These are phyloP conservation scores for Trachelus tabidus DNA, from an alignment of 2,888 invertebrate genomes.

Conservation along the genomic window DNA sequence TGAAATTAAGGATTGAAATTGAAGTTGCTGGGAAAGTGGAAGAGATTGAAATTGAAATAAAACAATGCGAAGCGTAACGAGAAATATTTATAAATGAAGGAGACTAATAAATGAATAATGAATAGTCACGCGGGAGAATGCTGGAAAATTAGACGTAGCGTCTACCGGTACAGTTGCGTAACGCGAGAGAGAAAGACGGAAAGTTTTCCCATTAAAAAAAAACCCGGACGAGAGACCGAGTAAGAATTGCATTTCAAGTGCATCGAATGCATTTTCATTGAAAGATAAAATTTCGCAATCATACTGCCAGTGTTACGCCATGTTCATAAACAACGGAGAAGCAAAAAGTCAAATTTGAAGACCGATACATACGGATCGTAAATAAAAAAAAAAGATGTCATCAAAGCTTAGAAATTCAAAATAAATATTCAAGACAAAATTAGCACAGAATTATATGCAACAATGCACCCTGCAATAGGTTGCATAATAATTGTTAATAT, in stretches of 20 bases:
- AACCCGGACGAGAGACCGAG: not conserved
- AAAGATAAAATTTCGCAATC: not conserved
- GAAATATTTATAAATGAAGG: not conserved
- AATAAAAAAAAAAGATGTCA: not conserved
- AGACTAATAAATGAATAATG: not conserved
- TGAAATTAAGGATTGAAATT: not conserved
- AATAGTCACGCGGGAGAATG: not conserved
- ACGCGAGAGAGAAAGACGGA: not conserved
- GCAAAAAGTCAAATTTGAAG: not conserved
- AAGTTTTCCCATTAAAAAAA: not conserved
- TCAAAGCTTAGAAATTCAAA: not conserved
- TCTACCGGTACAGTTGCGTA: not conserved
- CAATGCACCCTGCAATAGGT: not conserved
- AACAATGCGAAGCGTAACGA: not conserved
- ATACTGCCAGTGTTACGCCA: not conserved
- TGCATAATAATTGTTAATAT: not conserved
- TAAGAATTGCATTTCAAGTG: not conserved
- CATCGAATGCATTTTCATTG: not conserved
- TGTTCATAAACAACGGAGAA: accelerated
- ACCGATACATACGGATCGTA: accelerated
- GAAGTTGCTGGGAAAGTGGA: not conserved
- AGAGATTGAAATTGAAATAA: not conserved
- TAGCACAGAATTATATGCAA: not conserved
- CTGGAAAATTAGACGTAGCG: not conserved
- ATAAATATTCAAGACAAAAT: not conserved